phyloP scores from a whole-genome alignment of 2,113 vertebrate species.

The Potamarius usumacintae region DNA sequence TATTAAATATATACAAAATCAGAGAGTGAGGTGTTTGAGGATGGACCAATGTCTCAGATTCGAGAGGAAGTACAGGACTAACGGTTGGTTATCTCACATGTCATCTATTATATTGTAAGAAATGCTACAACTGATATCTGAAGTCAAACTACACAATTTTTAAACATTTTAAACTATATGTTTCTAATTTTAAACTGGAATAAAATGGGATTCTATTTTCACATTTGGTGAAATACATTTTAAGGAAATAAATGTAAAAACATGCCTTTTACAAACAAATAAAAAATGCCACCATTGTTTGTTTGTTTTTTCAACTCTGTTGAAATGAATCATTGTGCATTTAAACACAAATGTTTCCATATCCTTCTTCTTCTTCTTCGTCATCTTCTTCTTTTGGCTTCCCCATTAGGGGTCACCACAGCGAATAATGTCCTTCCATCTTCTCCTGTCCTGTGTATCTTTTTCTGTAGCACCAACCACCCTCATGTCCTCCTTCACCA shows the following conservation, averaged over 20 bases:
- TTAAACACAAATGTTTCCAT: neutral
- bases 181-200: neutral
- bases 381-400: no score
- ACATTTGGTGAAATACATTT: neutral
- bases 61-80: neutral
- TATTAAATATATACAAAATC: conserved; percentile 27
- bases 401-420: no score
- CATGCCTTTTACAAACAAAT: neutral
- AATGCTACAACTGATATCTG: neutral
- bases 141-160: neutral
- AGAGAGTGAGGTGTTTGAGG: neutral
- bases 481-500: no score
- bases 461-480: no score
- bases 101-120: neutral
- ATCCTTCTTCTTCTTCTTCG: no score
- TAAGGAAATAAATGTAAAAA: neutral
- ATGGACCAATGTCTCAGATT: conserved; percentile 11
- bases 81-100: neutral
- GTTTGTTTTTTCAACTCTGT: neutral
- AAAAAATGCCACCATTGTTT: neutral
- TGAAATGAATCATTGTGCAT: neutral
- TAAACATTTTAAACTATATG: neutral
- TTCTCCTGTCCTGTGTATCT: no score
- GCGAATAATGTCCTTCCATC: no score
- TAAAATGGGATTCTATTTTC: neutral